Percentiles rank a stretch among this genome's conserved stretches.
Conservation (phyloP, 1,140 invertebrate genomes). For the Araneus ventricosus region DNA sequence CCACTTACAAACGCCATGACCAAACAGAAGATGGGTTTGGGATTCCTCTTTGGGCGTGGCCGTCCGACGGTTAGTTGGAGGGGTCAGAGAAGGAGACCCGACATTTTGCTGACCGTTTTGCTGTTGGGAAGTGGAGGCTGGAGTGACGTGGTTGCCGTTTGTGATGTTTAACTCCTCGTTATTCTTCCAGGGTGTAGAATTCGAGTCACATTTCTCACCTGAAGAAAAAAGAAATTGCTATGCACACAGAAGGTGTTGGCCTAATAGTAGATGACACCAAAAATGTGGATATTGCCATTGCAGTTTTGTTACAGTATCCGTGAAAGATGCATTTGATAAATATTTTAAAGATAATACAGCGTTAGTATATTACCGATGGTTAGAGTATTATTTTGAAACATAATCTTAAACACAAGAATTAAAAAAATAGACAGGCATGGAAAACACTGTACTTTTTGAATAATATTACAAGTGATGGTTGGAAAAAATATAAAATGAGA, state of each 20-base stretch:
- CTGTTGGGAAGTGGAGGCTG: slow-evolving; percentile 32
- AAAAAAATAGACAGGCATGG: too few species aligned
- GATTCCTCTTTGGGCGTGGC: slow-evolving; percentile 66
- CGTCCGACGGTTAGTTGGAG: slow-evolving; percentile 63
- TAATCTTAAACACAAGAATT: too few species aligned
- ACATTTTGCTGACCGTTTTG: slow-evolving; percentile 71
- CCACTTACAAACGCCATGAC: slow-evolving; percentile 97
- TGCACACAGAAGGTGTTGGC: background rate
- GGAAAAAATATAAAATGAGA: too few species aligned
- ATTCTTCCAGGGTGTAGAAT: slow-evolving; percentile 31
- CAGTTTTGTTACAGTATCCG: too few species aligned
- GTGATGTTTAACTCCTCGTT: slow-evolving; percentile 62
- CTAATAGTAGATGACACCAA: background rate
- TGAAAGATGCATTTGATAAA: too few species aligned
- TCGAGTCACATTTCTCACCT: slow-evolving; percentile 58
- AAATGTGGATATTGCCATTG: background rate
- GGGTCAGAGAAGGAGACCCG: slow-evolving; percentile 60
- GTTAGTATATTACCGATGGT: too few species aligned
- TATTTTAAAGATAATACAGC: too few species aligned
- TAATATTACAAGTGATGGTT: too few species aligned
- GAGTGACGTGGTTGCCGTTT: slow-evolving; percentile 58
- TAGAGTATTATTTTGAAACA: too few species aligned
- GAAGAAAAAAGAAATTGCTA: slow-evolving; percentile 50
- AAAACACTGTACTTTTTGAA: too few species aligned
- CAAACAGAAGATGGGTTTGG: slow-evolving; percentile 84